These are phyloP conservation scores for Megalurothrips usitatus DNA, from an alignment of 2,888 invertebrate species.

Conservation along the genomic window DNA sequence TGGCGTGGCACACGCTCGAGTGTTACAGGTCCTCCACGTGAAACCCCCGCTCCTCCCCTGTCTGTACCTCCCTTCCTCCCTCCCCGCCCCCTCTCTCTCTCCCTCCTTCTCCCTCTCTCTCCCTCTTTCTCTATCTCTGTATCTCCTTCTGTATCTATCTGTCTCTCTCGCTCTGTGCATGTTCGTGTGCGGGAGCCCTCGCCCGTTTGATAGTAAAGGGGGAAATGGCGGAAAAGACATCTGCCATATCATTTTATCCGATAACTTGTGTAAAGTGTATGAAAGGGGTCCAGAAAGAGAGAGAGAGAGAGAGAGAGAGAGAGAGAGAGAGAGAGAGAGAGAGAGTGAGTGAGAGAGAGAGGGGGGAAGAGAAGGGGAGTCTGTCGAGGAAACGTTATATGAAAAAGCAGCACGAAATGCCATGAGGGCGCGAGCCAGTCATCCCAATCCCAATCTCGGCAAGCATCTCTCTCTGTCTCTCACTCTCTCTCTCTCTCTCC, in stretches of 20 bases:
- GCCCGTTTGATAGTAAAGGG: not conserved
- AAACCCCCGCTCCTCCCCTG: no score
- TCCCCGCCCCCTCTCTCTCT: constrained; percentile 30
- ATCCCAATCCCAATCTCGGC: no score
- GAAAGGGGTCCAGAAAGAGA: constrained; percentile 28
- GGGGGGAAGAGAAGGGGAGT: not conserved
- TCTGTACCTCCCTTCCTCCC: constrained; percentile 28
- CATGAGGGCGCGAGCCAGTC: no score
- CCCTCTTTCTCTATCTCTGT: not conserved
- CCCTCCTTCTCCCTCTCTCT: constrained; percentile 31
- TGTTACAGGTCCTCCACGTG: no score
- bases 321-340: constrained; percentile 34
- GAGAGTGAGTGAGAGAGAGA: constrained; percentile 35
- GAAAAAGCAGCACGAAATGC: no score
- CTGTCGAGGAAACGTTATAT: no score
- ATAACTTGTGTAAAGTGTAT: not conserved
- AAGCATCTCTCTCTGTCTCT: no score
- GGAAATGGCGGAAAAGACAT: not conserved
- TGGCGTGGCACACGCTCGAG: no score
- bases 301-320: constrained; percentile 36
- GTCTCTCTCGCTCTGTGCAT: not conserved
- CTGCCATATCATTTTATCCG: no score
- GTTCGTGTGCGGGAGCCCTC: not conserved
- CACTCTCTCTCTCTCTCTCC: no score
- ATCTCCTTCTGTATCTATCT: constrained; percentile 15